These are phyloP conservation scores for Poicephalus meyeri DNA, from an alignment of 2,113 vertebrate species.

Conservation along the genomic window DNA sequence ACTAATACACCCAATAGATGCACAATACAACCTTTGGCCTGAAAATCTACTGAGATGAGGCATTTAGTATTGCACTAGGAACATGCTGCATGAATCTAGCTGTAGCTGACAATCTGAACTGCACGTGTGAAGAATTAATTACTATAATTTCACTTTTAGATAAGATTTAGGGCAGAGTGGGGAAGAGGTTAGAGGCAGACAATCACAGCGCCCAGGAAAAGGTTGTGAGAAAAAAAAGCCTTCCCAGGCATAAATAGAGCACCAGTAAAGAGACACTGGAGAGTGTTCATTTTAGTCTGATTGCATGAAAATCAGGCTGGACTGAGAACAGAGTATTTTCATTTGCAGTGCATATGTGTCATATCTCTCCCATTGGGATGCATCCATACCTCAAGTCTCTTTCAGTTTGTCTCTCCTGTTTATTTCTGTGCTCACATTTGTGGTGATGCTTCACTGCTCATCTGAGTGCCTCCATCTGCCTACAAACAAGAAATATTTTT, in stretches of 20 bases:
- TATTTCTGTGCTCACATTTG: constrained; percentile 49
- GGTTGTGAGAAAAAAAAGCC: background rate
- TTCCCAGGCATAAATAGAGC: background rate
- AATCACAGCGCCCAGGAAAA: background rate
- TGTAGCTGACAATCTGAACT: background rate
- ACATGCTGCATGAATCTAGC: background rate
- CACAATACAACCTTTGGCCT: constrained; percentile 31
- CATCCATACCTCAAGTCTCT: background rate
- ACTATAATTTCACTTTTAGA: constrained; percentile 25
- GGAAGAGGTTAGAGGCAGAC: background rate
- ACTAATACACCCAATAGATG: constrained; percentile 48
- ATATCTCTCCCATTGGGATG: background rate
- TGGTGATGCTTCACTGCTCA: constrained; percentile 20
- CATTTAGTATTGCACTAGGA: constrained; percentile 22
- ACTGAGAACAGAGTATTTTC: background rate
- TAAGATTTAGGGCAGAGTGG: background rate
- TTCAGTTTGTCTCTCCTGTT: constrained; percentile 20
- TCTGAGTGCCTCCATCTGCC: constrained; percentile 68
- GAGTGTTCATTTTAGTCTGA: background rate
- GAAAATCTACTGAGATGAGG: constrained; percentile 3
- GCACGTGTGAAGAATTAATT: constrained; percentile 31
- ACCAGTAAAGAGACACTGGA: background rate
- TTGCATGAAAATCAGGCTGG: background rate
- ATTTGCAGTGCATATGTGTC: background rate
- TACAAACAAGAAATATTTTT: constrained; percentile 61